Conservation (phyloP, 2,888 invertebrate genomes). For the Drosophila kanekoi region DNA sequence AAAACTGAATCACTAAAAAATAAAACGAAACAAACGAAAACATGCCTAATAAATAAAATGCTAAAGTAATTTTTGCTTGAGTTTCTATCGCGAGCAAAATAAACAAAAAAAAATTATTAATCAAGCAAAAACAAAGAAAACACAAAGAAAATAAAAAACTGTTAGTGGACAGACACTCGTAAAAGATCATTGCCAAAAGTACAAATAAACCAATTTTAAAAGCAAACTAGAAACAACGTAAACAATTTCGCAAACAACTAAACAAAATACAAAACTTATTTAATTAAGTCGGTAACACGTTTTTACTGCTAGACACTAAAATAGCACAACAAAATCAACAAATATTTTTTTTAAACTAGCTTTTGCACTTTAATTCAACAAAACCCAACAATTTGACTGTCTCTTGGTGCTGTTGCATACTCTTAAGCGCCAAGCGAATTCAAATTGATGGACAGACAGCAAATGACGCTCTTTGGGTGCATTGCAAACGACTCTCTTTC, state of each 20-base stretch:
- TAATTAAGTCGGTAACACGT: constrained; percentile 69
- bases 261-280: constrained; percentile 33
- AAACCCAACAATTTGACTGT: constrained; percentile 56
- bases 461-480: constrained; percentile 45
- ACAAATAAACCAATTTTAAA: constrained; percentile 83
- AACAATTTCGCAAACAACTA: constrained; percentile 71
- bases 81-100: constrained; percentile 49
- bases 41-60: constrained; percentile 46
- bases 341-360: constrained; percentile 37
- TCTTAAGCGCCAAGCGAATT: constrained; percentile 67
- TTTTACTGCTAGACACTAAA: constrained; percentile 55
- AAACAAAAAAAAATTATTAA: constrained; percentile 51
- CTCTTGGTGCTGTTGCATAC: constrained; percentile 58
- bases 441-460: constrained; percentile 41
- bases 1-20: constrained; percentile 35
- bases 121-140: constrained; percentile 39
- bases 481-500: constrained; percentile 2
- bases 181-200: constrained; percentile 85
- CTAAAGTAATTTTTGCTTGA: constrained; percentile 67
- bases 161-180: constrained; percentile 75
- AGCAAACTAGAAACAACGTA: constrained; percentile 71
- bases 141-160: constrained; percentile 60
- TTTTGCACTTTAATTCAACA: constrained; percentile 11
- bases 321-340: constrained; percentile 28
- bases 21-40: constrained; percentile 26